A percentile compares a stretch with the other conserved stretches of the same genome.
These are phyloP conservation scores for Mesochorus sp. DNA, from an alignment of 2,888 invertebrate species.

Conservation along the genomic window DNA sequence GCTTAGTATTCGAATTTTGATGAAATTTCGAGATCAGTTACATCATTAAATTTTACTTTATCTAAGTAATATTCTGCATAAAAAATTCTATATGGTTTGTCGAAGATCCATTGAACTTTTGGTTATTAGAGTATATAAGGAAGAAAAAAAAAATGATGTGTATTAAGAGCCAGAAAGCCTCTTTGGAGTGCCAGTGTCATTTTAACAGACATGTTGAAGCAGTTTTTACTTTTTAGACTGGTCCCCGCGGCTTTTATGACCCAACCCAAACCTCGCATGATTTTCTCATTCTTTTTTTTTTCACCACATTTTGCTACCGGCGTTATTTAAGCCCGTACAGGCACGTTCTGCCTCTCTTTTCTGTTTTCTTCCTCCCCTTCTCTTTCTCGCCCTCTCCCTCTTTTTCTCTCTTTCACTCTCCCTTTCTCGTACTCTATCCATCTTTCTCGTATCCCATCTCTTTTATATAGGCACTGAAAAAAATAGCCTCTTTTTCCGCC, in stretches of 20 bases:
- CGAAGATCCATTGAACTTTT: not conserved
- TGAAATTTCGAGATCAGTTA: no score
- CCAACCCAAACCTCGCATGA: slow-evolving; percentile 55
- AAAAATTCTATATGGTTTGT: no score
- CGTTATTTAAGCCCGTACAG: slow-evolving; percentile 60
- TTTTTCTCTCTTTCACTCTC: slow-evolving; percentile 43
- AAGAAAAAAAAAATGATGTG: not conserved
- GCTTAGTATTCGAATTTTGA: no score
- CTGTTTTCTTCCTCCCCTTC: not conserved
- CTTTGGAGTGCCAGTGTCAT: slow-evolving; percentile 50
- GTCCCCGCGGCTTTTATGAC: slow-evolving; percentile 56
- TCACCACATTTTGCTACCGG: slow-evolving; percentile 62
- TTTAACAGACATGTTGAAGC: slow-evolving; percentile 53
- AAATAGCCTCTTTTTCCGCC: slow-evolving; percentile 57
- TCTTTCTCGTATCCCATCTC: slow-evolving; percentile 49
- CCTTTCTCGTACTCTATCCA: slow-evolving; percentile 42
- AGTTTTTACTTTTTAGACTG: slow-evolving; percentile 45
- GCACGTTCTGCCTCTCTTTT: slow-evolving; percentile 50
- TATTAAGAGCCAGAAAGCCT: slow-evolving; percentile 34
- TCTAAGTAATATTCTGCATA: no score
- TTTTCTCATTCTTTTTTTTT: slow-evolving; percentile 61
- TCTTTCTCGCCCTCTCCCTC: slow-evolving; percentile 27
- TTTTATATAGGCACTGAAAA: slow-evolving; percentile 62
- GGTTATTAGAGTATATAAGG: not conserved
- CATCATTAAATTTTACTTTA: not conserved